Evolutionary conservation across 2,797 vertebrate species (phyloP), one percentile per base, ranked within the genome.

Genomic region (Leuciscus waleckii): DNA sequence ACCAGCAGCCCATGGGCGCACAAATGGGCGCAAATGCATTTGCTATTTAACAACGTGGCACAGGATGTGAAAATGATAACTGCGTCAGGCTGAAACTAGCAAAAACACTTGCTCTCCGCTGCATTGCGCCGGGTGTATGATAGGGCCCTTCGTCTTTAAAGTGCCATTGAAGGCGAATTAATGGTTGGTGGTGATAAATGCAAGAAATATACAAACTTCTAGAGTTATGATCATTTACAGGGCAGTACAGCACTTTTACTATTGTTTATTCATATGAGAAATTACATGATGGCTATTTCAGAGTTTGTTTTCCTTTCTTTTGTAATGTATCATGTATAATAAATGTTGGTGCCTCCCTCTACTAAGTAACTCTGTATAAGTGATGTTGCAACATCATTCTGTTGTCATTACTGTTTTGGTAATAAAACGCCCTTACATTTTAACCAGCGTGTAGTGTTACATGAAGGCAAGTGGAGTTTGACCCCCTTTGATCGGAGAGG

Each of bases 361-460:
- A 70, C 58, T 49, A 74, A 85, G 84, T 85, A 83, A 32, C 79
- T 63, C 41, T 78, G 79, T 39, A 74, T 85, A 83, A 63, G 74
- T 83, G 79, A 85, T 86, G 70, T 90, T 84, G 61, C 83, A 87
- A 90, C 85, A 43, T 84, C 9, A 75, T 43, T 77, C 61, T 87
- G 85, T 88, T 87, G 75, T 79, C 81, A 86, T 83, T 82, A 77
- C 61, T 19, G 83, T 82, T 69, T 87, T 87, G 87, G 87, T 88
- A 86, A 93, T 94, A 94, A 95, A 94, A 94, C 90, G 32, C 85
- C 46, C 78, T 94, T 91, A 95, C 93, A 91, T 80, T 90, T 93
- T 92, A 95, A 95, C 93, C 86, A 82, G 89, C 58, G 39, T 79
- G 85, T 86, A 82, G 46, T 86, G 0, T 76, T 70, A 51, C 82